Conservation (phyloP, 2,113 vertebrate species). For the Oreocharis arfaki region DNA sequence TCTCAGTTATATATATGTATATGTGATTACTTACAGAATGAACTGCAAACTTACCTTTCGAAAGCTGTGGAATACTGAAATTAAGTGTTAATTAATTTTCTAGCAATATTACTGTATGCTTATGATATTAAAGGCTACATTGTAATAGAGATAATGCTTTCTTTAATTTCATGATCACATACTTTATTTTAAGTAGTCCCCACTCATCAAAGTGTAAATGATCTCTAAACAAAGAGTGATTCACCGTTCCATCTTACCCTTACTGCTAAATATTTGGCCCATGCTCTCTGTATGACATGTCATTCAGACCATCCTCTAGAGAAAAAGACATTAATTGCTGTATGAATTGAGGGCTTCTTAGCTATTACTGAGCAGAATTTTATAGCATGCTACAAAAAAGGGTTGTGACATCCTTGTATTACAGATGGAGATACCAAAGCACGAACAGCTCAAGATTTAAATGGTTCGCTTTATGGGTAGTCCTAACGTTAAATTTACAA, state of each 20-base stretch:
- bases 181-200: neutral
- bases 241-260: neutral
- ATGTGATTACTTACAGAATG: neutral
- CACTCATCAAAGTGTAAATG: neutral
- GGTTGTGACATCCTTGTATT: neutral
- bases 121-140: neutral
- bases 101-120: neutral
- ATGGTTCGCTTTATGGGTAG: accelerated
- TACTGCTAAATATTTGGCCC: neutral
- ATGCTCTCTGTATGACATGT: neutral
- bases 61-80: neutral
- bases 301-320: neutral
- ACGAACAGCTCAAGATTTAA: neutral
- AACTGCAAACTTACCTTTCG: neutral
- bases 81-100: neutral
- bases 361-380: neutral
- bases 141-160: neutral
- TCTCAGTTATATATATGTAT: neutral
- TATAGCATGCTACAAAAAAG: neutral
- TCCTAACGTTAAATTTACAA: neutral
- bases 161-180: neutral
- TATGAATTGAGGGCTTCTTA: neutral
- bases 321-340: neutral
- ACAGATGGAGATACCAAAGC: neutral
- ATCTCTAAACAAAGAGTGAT: neutral